Evolutionary conservation across 35 echinoderm and acorn worm species (phyloP), one percentile per base, ranked within the genome.

Genomic region (Apostichopus californicus): DNA sequence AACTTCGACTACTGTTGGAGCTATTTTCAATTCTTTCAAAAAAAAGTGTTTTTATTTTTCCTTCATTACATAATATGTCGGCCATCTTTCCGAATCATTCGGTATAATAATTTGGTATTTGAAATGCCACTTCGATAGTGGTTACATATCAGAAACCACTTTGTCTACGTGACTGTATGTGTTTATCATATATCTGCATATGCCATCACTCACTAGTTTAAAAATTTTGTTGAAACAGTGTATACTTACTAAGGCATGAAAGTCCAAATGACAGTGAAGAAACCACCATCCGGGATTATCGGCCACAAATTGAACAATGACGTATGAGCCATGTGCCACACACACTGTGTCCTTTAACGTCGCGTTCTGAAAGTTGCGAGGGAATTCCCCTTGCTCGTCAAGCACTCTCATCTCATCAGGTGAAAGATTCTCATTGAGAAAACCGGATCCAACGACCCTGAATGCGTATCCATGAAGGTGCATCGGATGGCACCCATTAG

Each of bases 271-370:
- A 64, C 96, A 96, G 54, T 96, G 95, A 0, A 96, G 70, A 17
- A 96, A 78, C 95, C 95, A 96, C 93, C 93, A 96, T 46, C 95
- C 95, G 22, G 93, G 93, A 77, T 97, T 97, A 73, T 97, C 87
- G n/a, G 95, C 95, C 3, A 93, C 87, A 64, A 97, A 94, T 9
- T 87, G 93, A 20, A 97, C 80, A 7, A 94, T 90, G 1, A 77
- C 60, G 55, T 95, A 94, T 4, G 93, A 91, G 11, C 93, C 91
- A 79, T 93, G 90, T 12, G 90, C 84, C 3, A 97, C 93, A 53
- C 88, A 77, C n/a, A 93, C 90, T 6, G 95, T 94, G 57, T 97
- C 95, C 86, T 97, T 97, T 0, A 83, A 80, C 58, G 56, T 56
- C 4, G 18, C 53, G 18, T 54, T 8, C 3, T 10, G 12, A 5